Conservation (phyloP, 2,888 invertebrate species). For the Achlya flavicornis region DNA sequence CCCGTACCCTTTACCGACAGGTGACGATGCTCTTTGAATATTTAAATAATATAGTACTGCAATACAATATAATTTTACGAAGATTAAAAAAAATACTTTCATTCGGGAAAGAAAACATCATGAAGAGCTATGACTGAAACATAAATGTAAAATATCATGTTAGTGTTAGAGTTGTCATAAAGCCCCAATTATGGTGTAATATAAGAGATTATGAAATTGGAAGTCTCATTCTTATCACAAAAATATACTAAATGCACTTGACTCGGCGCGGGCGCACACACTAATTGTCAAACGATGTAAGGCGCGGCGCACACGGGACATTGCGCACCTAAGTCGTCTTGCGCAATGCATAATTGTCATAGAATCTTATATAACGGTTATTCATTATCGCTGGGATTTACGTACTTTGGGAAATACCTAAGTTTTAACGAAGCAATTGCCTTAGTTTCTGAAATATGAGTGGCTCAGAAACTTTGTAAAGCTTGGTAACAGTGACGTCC, state of each 20-base stretch:
- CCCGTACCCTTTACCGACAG: neutral
- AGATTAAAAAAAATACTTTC: neutral
- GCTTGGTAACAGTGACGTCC: no score
- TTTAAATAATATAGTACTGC: conserved; percentile 16
- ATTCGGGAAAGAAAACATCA: neutral
- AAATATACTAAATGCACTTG: conserved; percentile 5
- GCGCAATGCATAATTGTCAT: conserved; percentile 39
- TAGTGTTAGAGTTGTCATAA: no score
- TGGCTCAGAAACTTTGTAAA: no score
- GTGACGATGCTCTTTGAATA: conserved; percentile 25
- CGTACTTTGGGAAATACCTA: conserved; percentile 38
- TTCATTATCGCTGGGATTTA: conserved; percentile 42
- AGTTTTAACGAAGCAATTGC: neutral
- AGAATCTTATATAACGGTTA: conserved; percentile 39
- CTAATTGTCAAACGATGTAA: conserved; percentile 56
- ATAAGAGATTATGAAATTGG: no score
- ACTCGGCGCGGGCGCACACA: conserved; percentile 12
- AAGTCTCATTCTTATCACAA: conserved; percentile 18
- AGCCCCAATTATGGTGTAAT: no score
- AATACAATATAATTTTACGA: neutral
- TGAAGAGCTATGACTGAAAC: no score
- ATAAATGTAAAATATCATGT: no score
- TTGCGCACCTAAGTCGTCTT: conserved; percentile 28
- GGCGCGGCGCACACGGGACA: conserved; percentile 33
- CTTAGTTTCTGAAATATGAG: neutral